A percentile compares a stretch with the other conserved stretches of the same genome.
Conservation (phyloP, 2,113 vertebrate species). For the Ptyas mucosa region DNA sequence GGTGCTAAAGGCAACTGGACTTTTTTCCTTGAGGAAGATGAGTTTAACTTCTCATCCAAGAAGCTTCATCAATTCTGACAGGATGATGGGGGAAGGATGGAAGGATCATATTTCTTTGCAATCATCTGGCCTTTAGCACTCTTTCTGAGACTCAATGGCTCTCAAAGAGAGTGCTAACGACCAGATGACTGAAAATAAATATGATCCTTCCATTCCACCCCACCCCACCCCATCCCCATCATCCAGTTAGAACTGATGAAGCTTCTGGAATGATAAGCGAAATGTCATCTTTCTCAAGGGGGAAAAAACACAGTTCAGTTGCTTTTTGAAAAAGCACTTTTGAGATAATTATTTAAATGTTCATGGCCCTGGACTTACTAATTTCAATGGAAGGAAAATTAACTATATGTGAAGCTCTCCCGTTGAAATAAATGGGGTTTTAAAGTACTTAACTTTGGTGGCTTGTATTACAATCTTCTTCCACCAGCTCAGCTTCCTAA, state of each 20-base stretch:
- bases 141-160: background rate
- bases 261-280: background rate
- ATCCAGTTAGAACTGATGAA: background rate
- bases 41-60: background rate
- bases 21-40: background rate
- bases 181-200: background rate
- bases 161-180: background rate
- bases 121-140: background rate
- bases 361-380: background rate
- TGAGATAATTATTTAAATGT: background rate
- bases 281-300: background rate
- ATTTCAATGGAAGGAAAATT: background rate
- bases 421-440: background rate
- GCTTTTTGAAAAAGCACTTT: background rate
- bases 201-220: background rate
- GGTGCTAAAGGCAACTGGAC: background rate
- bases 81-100: background rate
- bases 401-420: background rate
- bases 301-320: background rate
- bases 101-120: background rate
- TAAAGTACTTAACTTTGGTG: slow-evolving; percentile 11
- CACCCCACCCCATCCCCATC: background rate
- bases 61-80: background rate
- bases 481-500: slow-evolving; percentile 43
- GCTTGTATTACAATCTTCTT: slow-evolving; percentile 23